Evolutionary conservation across 2,113 vertebrate species (phyloP), one percentile per base, ranked within the genome.

Genomic region (Lycaon pictus): DNA sequence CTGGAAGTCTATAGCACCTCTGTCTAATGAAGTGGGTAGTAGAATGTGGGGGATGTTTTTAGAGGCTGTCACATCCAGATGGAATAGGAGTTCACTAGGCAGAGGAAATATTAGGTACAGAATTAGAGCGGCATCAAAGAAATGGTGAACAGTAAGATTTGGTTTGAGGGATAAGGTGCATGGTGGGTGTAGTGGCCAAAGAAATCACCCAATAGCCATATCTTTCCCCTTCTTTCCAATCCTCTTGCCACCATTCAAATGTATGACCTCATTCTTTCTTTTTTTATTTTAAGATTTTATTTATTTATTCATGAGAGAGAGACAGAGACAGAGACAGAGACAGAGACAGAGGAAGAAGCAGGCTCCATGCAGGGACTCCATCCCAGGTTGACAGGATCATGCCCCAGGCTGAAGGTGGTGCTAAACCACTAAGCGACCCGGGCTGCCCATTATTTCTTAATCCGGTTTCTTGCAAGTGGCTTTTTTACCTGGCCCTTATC

Each of bases 251-350:
- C 76, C 62, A 74, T 22, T 88, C 32, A 65, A 91, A 90, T 48
- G 32, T 22, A 56, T 67, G 37, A 90, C 67, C 62, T 96, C 69
- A 87, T 89, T 92, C 87, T 93, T 88, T 88, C 43, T 84, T 95
- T 43, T 43, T 7, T 43, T 43, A n/a, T n/a, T 43, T 43, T 43
- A 43, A 43, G 43, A 43, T 43, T 43, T 43, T 43, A 43, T 43
- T 43, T 43, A 43, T 43, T 43, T 43, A 43, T 43, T 43, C 43
- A 43, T 43, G 43, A 43, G 43, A 43, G 43, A 43, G 43, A 43
- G 43, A 43, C 37, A 37, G 43, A n/a, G n/a, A n/a, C n/a, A n/a
- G n/a, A n/a, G n/a, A n/a, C n/a, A n/a, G n/a, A 43, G 43, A 43
- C 43, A 43, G 43, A 43, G 43, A 43, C 43, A 43, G 43, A 43